phyloP scores from a whole-genome alignment of 2,888 invertebrate species.

The Oxycera nigricornis region DNA sequence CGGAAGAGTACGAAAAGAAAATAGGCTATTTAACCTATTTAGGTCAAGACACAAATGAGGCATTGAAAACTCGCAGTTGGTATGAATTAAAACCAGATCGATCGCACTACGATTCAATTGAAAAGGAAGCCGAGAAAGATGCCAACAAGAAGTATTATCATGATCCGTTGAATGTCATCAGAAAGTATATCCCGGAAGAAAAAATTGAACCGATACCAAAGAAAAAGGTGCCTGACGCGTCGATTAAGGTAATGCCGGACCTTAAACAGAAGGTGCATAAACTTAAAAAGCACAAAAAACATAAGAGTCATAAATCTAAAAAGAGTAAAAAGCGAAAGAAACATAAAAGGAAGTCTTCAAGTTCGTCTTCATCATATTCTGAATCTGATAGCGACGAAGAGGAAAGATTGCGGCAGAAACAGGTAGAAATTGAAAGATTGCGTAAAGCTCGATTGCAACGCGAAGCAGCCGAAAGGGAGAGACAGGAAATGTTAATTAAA shows the following conservation, averaged over 20 bases:
- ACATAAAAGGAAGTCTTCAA: not conserved
- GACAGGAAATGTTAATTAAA: conserved; percentile 75
- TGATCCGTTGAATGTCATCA: conserved; percentile 79
- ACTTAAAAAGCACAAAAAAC: conserved; percentile 57
- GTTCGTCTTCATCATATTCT: not conserved
- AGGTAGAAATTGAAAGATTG: conserved; percentile 69
- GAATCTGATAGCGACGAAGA: conserved; percentile 52
- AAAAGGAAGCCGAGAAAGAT: conserved; percentile 65
- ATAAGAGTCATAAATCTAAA: conserved; percentile 50
- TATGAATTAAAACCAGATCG: conserved; percentile 74
- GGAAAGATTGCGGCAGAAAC: conserved; percentile 50
- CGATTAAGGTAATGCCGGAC: conserved; percentile 45
- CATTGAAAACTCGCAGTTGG: conserved; percentile 86
- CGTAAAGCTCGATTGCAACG: conserved; percentile 80
- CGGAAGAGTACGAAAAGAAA: conserved; percentile 96
- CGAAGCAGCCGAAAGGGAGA: conserved; percentile 79
- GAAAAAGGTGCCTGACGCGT: not conserved
- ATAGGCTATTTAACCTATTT: conserved; percentile 96
- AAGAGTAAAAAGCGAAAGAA: conserved; percentile 52
- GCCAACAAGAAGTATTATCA: conserved; percentile 71
- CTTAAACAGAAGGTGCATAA: conserved; percentile 47
- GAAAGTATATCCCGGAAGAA: conserved; percentile 50
- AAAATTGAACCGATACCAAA: not conserved
- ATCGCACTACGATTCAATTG: conserved; percentile 61
- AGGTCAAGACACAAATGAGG: conserved; percentile 90